These are phyloP conservation scores for Myrmophylax atrothorax DNA, from an alignment of 2,113 vertebrate genomes.

Conservation along the genomic window DNA sequence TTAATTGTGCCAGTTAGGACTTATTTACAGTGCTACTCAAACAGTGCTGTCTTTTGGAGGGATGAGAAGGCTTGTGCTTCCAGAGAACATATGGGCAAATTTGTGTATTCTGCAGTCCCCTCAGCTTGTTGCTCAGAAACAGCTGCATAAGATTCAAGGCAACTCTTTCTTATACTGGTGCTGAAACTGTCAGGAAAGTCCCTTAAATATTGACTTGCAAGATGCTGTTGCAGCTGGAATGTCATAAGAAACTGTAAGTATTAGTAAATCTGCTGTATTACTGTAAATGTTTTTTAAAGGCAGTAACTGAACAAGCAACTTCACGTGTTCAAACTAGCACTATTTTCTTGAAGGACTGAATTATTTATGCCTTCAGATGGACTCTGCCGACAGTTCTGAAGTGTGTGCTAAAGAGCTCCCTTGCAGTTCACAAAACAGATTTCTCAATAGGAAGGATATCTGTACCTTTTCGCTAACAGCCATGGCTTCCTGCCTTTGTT, in stretches of 20 bases:
- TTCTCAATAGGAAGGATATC: constrained; percentile 10
- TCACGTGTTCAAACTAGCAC: not conserved
- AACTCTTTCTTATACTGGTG: not conserved
- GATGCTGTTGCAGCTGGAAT: not conserved
- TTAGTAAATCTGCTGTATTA: not conserved
- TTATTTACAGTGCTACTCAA: not conserved
- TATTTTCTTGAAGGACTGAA: not conserved
- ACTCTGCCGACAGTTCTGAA: not conserved
- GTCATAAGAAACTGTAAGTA: not conserved
- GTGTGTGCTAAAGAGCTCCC: not conserved
- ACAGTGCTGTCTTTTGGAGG: not conserved
- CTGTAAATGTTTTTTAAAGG: not conserved
- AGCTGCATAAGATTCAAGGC: constrained; percentile 25
- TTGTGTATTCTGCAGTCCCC: not conserved
- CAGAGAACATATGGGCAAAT: not conserved
- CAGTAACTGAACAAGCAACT: not conserved
- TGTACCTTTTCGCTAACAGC: constrained; percentile 24
- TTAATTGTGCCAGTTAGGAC: not conserved
- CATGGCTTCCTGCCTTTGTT: constrained; percentile 70
- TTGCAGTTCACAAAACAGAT: not conserved
- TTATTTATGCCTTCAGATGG: not conserved
- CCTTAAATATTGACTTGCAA: not conserved
- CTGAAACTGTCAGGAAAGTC: constrained; percentile 6
- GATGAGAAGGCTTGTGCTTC: not conserved
- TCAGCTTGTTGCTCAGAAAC: not conserved